Percentiles rank a stretch among this genome's conserved stretches.
Conservation (phyloP, 2,888 invertebrate species). For the Athrips mouffetella region DNA sequence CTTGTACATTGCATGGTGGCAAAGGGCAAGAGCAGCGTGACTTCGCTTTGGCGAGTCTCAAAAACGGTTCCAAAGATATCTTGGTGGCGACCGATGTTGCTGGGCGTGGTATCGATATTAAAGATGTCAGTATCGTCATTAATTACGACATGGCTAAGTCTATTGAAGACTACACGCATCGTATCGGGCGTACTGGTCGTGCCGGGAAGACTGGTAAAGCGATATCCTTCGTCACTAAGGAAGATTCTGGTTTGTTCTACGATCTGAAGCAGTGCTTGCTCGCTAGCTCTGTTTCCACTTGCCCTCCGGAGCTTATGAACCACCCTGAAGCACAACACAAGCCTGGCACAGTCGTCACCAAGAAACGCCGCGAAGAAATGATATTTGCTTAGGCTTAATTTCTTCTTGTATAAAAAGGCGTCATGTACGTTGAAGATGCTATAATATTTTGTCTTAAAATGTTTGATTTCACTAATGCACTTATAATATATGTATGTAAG, state of each 20-base stretch:
- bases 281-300: slow-evolving; percentile 93
- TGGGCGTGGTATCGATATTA: slow-evolving; percentile 99
- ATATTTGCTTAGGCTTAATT: slow-evolving; percentile 86
- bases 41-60: slow-evolving; percentile 97
- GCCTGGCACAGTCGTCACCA: slow-evolving; percentile 96
- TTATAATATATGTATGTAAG: too few relatives aligned
- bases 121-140: slow-evolving; percentile 98
- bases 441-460: too few relatives aligned
- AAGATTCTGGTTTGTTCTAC: slow-evolving; percentile 96
- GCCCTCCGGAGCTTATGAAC: slow-evolving; percentile 97
- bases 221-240: slow-evolving; percentile 97
- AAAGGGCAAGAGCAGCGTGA: slow-evolving; percentile 99
- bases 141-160: slow-evolving; percentile 99
- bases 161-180: slow-evolving; percentile 98
- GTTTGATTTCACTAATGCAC: too few relatives aligned
- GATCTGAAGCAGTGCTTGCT: slow-evolving; percentile 96
- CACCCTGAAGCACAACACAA: slow-evolving; percentile 99
- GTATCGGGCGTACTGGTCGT: slow-evolving; percentile 99
- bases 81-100: slow-evolving; percentile 99
- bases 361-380: slow-evolving; percentile 95
- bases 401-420: too few relatives aligned
- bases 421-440: too few relatives aligned
- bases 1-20: slow-evolving; percentile 98
- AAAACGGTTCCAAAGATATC: slow-evolving; percentile 97
- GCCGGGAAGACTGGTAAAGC: slow-evolving; percentile 98